Evolutionary conservation across 2,113 vertebrate species (phyloP).

Genomic region (Xyliphius kryptos): DNA sequence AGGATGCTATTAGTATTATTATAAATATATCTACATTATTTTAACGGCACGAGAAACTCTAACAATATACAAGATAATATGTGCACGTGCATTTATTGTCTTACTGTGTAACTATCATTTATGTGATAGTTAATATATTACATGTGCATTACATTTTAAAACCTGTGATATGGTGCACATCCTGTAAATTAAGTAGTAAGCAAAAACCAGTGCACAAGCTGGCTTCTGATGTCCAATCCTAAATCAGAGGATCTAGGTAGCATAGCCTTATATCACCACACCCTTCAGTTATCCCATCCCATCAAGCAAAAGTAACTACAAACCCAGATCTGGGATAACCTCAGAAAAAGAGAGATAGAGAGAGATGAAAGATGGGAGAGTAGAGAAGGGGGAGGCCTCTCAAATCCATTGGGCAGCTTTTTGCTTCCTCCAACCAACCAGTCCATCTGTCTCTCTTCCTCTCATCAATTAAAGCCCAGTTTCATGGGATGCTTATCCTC

Average conservation of each 20-base stretch:
- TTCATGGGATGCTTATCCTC: not conserved
- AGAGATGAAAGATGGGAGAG: not conserved
- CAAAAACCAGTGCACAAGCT: not conserved
- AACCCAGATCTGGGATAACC: constrained; percentile 60
- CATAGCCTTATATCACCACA: constrained; percentile 13
- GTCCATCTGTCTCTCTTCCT: constrained; percentile 9
- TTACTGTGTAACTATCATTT: too few relatives aligned
- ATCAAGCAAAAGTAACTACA: constrained; percentile 51
- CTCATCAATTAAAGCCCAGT: constrained; percentile 7
- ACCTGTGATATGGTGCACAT: too few relatives aligned
- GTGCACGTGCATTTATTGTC: too few relatives aligned
- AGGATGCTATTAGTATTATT: too few relatives aligned
- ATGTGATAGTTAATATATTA: too few relatives aligned
- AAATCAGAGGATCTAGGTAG: not conserved
- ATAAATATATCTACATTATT: too few relatives aligned
- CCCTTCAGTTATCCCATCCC: too few relatives aligned
- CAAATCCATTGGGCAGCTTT: constrained; percentile 33
- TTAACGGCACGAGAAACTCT: too few relatives aligned
- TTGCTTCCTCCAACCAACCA: constrained; percentile 32
- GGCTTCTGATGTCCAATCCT: constrained; percentile 1
- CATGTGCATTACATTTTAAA: too few relatives aligned
- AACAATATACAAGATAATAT: too few relatives aligned
- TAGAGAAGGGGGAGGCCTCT: constrained; percentile 41
- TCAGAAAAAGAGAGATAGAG: constrained; percentile 35
- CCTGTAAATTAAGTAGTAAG: too few relatives aligned